phyloP scores from a whole-genome alignment of 2,888 invertebrate genomes.

The Malacosoma neustria region DNA sequence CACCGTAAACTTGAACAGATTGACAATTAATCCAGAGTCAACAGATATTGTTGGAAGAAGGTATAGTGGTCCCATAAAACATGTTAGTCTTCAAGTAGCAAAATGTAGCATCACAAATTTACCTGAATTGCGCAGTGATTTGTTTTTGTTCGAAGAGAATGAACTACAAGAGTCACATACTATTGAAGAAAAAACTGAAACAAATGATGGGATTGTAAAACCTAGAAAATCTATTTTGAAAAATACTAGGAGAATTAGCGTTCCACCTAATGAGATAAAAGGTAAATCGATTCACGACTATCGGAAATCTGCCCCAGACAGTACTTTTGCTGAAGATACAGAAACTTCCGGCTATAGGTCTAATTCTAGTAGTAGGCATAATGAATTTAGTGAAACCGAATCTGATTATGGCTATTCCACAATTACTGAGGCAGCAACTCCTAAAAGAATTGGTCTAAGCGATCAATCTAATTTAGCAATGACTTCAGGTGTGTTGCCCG shows the following conservation, averaged over 20 bases:
- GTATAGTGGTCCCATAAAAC: slow-evolving; percentile 42
- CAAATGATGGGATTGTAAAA: slow-evolving; percentile 18
- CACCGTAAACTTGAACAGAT: slow-evolving; percentile 13
- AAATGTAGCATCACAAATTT: slow-evolving; percentile 39
- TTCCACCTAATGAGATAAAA: slow-evolving; percentile 26
- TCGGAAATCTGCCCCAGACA: slow-evolving; percentile 22
- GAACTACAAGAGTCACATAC: slow-evolving; percentile 18
- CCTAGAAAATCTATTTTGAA: slow-evolving; percentile 59
- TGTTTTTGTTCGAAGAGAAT: slow-evolving; percentile 29
- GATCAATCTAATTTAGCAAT: slow-evolving; percentile 42
- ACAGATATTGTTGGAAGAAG: slow-evolving; percentile 28
- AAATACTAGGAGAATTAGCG: slow-evolving; percentile 34
- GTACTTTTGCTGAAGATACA: slow-evolving; percentile 46
- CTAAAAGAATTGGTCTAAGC: slow-evolving; percentile 67
- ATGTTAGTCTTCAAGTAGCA: slow-evolving; percentile 31
- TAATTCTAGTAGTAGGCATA: slow-evolving; percentile 53
- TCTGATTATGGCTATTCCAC: slow-evolving; percentile 78
- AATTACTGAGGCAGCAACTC: slow-evolving; percentile 75
- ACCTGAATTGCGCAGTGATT: slow-evolving; percentile 19
- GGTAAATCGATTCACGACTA: slow-evolving; percentile 12
- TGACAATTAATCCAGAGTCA: slow-evolving; percentile 12
- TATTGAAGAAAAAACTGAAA: slow-evolving; percentile 18
- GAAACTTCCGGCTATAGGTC: slow-evolving; percentile 75
- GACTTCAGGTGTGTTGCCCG: slow-evolving; percentile 64
- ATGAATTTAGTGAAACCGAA: slow-evolving; percentile 67